Percentiles rank a stretch among this genome's conserved stretches.
phyloP scores from a whole-genome alignment of 2,113 vertebrate genomes.

The Phylloscopus trochilus region DNA sequence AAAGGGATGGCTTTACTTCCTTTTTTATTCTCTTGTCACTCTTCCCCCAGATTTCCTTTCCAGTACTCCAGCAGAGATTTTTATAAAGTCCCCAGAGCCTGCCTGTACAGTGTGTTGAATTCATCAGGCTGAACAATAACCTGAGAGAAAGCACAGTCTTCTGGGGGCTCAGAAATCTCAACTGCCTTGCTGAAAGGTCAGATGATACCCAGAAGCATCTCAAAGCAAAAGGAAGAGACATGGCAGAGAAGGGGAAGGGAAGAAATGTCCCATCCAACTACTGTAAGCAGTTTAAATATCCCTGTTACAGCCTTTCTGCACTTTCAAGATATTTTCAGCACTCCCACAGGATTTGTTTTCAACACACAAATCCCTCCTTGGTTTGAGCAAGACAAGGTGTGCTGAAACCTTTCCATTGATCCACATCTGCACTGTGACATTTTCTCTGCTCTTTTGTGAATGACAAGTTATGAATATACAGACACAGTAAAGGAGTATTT shows the following conservation, averaged over 20 bases:
- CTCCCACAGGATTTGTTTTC: neutral
- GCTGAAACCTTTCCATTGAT: neutral
- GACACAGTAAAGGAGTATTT: neutral
- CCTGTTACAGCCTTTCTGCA: neutral
- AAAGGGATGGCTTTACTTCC: neutral
- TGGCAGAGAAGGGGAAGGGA: neutral
- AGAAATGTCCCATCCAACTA: neutral
- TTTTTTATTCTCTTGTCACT: neutral
- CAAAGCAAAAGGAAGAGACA: neutral
- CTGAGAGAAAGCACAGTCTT: neutral
- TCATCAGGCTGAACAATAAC: neutral
- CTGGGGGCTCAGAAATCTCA: neutral
- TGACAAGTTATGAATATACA: neutral
- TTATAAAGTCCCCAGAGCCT: neutral
- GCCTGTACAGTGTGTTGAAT: neutral
- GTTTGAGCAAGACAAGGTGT: neutral
- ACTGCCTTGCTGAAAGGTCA: neutral
- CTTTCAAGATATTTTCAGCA: neutral
- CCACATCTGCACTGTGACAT: neutral
- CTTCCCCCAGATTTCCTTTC: neutral
- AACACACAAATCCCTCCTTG: neutral
- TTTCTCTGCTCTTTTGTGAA: neutral
- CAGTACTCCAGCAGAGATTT: neutral
- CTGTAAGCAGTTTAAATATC: neutral
- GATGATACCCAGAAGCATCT: neutral